These are phyloP conservation scores for Anthoscopus minutus DNA, from an alignment of 2,113 vertebrate species.

Conservation along the genomic window DNA sequence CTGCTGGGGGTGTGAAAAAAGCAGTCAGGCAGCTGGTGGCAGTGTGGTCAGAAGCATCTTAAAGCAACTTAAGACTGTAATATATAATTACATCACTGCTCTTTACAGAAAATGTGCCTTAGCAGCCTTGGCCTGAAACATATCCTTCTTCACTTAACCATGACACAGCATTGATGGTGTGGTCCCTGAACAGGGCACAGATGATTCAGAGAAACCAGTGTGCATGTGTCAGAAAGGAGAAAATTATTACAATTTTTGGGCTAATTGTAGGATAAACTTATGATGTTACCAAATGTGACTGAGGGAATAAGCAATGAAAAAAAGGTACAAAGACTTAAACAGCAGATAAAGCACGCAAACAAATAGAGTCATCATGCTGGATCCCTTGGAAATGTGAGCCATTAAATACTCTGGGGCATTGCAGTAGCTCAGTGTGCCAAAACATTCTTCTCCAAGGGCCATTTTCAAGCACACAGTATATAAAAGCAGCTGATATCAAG, in stretches of 20 bases:
- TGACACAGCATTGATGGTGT: not conserved
- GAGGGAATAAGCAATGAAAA: not conserved
- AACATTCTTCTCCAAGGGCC: not conserved
- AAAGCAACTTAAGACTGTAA: not conserved
- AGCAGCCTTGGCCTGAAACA: not conserved
- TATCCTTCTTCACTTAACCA: not conserved
- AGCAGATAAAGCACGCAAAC: not conserved
- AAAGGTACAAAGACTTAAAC: not conserved
- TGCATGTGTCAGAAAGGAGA: not conserved
- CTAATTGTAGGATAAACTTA: not conserved
- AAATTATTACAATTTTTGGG: not conserved
- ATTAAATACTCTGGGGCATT: rapidly evolving
- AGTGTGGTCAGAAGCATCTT: not conserved
- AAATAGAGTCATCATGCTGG: not conserved
- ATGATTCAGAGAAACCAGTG: not conserved
- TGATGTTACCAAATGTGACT: not conserved
- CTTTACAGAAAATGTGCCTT: not conserved
- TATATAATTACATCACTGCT: not conserved
- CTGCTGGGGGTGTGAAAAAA: not conserved
- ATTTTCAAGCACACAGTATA: not conserved
- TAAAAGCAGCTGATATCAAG: not conserved
- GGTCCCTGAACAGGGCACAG: not conserved
- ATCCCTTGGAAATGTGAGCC: not conserved
- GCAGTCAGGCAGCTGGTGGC: not conserved
- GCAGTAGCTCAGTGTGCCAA: not conserved